A percentile compares a stretch with the other conserved stretches of the same genome.
phyloP scores from a whole-genome alignment of 2,888 invertebrate species.

The Heliconius cydno region DNA sequence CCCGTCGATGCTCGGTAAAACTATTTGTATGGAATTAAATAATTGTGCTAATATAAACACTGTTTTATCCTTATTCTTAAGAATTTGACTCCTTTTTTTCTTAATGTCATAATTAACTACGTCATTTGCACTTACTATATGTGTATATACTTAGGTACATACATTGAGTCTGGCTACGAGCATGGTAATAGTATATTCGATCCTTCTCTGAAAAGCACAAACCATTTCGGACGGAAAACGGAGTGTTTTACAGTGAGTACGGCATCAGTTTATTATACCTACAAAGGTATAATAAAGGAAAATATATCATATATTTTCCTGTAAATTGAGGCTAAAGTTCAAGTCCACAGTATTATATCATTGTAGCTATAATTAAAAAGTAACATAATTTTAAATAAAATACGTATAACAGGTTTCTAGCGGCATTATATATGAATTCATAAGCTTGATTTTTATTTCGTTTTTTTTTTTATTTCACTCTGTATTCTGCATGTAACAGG shows the following conservation, averaged over 20 bases:
- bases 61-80: neutral
- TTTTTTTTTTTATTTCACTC: no score
- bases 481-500: no score
- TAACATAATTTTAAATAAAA: neutral
- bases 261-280: neutral
- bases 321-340: neutral
- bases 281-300: no score
- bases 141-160: no score
- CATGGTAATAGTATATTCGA: no score
- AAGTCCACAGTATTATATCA: neutral
- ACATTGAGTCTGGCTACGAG: no score
- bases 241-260: neutral
- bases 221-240: no score
- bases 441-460: neutral
- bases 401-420: neutral
- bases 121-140: no score
- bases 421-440: neutral
- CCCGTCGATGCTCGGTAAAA: conserved; percentile 3
- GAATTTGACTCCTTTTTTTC: neutral
- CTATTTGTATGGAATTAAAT: neutral
- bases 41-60: neutral
- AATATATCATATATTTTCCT: neutral
- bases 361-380: neutral
- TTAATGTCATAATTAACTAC: no score
- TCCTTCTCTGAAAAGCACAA: no score